Base-by-base conservation (phyloP, 2,113 vertebrate species). In the Notothenia rossii region DNA sequence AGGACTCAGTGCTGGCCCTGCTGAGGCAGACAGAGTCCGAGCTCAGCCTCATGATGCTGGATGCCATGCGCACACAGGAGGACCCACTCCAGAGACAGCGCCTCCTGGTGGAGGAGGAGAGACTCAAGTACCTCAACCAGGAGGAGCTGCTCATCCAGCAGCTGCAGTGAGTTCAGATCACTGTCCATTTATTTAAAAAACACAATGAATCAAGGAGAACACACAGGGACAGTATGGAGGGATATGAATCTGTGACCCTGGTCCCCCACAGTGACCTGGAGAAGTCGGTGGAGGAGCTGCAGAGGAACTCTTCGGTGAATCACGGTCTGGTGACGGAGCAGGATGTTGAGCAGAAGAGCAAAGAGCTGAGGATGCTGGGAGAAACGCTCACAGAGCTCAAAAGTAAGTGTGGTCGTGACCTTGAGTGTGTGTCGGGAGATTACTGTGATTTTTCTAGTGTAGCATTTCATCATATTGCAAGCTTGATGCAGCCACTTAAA, bases 1-100 rank as follows among this genome's bases (percentile, higher is more conserved):
- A 98, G 92, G 98, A 99, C 94, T 91, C 95, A 0, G 94, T 99
- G 82, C 94, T 96, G 90, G 90, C 95, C 11, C 93, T 99, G 94
- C 95, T 99, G 93, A 96, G 96, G 75, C 95, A 97, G 79, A 98
- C 98, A 0, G 98, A 99, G 95, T 94, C 96, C 0, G 98, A 99
- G 90, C 91, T 99, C 84, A 98, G 97, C 76, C 94, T 97, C 89
- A 95, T 98, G 87, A 96, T 98, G 94, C 95, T 96, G 2, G 98
- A 99, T 75, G 96, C 97, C 3, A 88, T 96, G 90, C 96, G 97
- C 68, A 97, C 97, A 2, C 97, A 98, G 83, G 98, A 99, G 93
- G 98, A 99, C 89, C 98, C 98, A 0, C 95, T 99, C 72, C 98
- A 99, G 94, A 96, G 98, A 61, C 98, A 99, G 95, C 97, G 98